A percentile compares a stretch with the other conserved stretches of the same genome.
Conservation (phyloP, 64 coral and sea anemone species). For the Montipora sp. region DNA sequence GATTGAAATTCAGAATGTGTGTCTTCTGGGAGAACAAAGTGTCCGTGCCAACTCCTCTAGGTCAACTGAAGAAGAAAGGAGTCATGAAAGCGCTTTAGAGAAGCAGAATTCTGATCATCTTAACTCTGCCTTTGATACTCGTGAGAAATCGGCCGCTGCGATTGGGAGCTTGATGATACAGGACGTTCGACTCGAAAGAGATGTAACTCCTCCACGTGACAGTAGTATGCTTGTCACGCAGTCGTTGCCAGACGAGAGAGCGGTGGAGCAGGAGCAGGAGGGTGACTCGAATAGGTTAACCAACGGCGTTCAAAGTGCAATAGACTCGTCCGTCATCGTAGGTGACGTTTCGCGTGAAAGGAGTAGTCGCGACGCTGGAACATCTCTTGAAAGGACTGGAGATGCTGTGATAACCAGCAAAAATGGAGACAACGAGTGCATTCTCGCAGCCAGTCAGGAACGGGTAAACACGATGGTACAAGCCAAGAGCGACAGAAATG, state of each 20-base stretch:
- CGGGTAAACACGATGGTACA: neutral
- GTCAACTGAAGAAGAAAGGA: neutral
- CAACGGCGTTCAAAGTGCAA: no score
- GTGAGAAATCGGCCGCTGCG: neutral
- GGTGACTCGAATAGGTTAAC: neutral
- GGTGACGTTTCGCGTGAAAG: neutral
- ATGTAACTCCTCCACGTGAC: neutral
- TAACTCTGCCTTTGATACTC: neutral
- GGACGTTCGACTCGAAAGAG: neutral
- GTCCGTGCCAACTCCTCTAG: no score
- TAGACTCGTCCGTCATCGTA: neutral
- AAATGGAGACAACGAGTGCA: neutral
- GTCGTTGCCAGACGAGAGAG: neutral
- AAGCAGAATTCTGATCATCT: neutral
- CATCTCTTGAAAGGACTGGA: neutral
- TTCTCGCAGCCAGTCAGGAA: neutral
- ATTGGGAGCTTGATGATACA: neutral
- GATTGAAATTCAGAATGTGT: neutral
- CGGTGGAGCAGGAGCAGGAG: no score
- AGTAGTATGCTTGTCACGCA: neutral
- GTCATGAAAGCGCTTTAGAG: neutral
- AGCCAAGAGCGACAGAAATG: slow-evolving; percentile 5
- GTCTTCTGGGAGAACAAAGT: neutral
- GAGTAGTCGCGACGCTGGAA: neutral
- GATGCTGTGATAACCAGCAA: neutral